Percentiles rank a stretch among this genome's conserved stretches.
Conservation (phyloP, 2,797 vertebrate species). For the Labeo calbasu region DNA sequence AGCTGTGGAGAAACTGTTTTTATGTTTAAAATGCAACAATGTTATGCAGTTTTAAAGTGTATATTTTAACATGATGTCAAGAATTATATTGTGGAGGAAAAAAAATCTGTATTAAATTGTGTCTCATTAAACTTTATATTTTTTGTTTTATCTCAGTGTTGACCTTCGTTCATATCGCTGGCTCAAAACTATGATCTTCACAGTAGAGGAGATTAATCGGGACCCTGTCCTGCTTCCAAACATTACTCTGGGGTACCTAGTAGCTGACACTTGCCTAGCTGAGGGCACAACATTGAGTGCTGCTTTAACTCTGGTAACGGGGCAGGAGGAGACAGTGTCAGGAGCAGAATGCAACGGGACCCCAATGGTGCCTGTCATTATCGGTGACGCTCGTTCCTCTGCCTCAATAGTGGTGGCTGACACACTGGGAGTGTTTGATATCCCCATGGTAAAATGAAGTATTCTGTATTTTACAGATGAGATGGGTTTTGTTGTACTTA, state of each 20-base stretch:
- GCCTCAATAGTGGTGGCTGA: slow-evolving; percentile 65
- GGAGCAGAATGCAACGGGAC: slow-evolving; percentile 51
- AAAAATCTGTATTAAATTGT: background rate
- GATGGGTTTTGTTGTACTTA: background rate
- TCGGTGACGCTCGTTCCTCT: slow-evolving; percentile 65
- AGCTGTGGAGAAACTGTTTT: background rate
- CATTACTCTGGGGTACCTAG: slow-evolving; percentile 66
- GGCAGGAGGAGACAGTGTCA: slow-evolving; percentile 52
- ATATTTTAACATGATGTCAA: background rate
- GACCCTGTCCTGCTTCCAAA: slow-evolving; percentile 63
- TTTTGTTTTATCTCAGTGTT: slow-evolving; percentile 33
- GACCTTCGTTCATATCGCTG: slow-evolving; percentile 62
- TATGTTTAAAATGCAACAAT: background rate
- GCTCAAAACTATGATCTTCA: slow-evolving; percentile 62
- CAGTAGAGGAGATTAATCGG: slow-evolving; percentile 68
- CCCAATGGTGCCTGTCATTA: slow-evolving; percentile 61
- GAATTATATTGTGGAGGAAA: background rate
- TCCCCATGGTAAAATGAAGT: slow-evolving; percentile 60
- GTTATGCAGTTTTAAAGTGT: background rate
- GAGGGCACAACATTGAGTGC: slow-evolving; percentile 63
- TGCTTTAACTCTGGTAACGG: slow-evolving; percentile 62
- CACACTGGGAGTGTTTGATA: slow-evolving; percentile 66
- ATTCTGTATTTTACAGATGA: background rate
- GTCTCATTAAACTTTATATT: background rate
- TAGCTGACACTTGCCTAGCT: slow-evolving; percentile 64